Percentiles rank a stretch among this genome's conserved stretches.
These are phyloP conservation scores for Carterocephalus palaemon DNA, from an alignment of 2,888 invertebrate genomes.

Conservation along the genomic window DNA sequence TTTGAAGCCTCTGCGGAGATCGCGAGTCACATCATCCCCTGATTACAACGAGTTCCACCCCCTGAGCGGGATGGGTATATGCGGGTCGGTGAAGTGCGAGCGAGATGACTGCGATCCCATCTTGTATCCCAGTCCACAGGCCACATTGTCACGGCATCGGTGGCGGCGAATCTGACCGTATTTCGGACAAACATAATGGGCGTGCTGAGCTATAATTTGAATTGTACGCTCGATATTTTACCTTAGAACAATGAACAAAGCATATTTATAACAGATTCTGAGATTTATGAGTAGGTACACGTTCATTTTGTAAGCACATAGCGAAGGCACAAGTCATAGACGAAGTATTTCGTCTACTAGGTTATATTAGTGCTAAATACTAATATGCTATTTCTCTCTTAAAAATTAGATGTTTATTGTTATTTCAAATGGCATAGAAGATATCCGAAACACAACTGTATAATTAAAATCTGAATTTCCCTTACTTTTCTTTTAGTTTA, in stretches of 20 bases:
- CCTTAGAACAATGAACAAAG: neutral
- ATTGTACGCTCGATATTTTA: constrained; percentile 15
- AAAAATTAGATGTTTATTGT: too few species aligned
- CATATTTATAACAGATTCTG: constrained; percentile 6
- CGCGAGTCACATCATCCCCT: constrained; percentile 79
- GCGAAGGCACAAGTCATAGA: constrained; percentile 23
- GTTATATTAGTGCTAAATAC: too few species aligned
- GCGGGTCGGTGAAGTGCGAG: constrained; percentile 38
- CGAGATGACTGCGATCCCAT: constrained; percentile 77
- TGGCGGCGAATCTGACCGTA: constrained; percentile 62
- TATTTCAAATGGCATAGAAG: too few species aligned
- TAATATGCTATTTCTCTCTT: too few species aligned
- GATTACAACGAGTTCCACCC: constrained; percentile 77
- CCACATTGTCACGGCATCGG: constrained; percentile 74
- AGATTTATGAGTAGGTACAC: neutral
- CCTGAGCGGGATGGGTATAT: constrained; percentile 52
- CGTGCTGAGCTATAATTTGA: constrained; percentile 23
- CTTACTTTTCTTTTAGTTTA: too few species aligned
- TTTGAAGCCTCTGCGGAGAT: constrained; percentile 76
- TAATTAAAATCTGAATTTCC: too few species aligned
- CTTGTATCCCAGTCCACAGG: constrained; percentile 80
- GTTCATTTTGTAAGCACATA: constrained; percentile 2
- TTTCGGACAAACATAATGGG: constrained; percentile 55
- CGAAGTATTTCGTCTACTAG: too few species aligned
- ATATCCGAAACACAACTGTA: too few species aligned